Percentiles rank a stretch among this genome's conserved stretches.
Evolutionary conservation across 1,140 invertebrate species (phyloP).

Genomic region (Contarinia nasturtii): DNA sequence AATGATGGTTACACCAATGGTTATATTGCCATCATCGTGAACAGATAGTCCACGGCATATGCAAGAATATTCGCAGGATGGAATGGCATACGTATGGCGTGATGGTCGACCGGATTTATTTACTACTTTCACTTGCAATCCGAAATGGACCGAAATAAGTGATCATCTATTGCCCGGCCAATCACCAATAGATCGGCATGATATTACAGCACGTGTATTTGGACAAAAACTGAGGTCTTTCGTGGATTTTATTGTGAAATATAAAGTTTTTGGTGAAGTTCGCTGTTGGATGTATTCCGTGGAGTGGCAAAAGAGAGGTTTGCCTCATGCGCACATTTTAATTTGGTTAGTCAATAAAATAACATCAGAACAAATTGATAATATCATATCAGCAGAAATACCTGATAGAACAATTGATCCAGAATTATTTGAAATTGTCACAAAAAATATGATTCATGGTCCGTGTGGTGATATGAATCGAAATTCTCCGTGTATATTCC

Average conservation of each 20-base stretch:
- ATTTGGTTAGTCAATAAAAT: neutral
- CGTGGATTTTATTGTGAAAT: slow-evolving; percentile 23
- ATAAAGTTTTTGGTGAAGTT: slow-evolving; percentile 15
- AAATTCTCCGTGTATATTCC: slow-evolving; percentile 14
- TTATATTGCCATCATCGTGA: slow-evolving; percentile 25
- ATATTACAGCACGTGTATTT: slow-evolving; percentile 26
- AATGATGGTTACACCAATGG: too few species aligned
- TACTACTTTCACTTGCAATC: slow-evolving; percentile 28
- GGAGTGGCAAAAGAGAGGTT: too few species aligned
- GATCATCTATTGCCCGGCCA: slow-evolving; percentile 14
- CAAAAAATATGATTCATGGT: slow-evolving; percentile 30
- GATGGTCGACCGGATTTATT: slow-evolving; percentile 24
- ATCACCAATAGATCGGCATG: slow-evolving; percentile 14
- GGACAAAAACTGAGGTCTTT: slow-evolving; percentile 26
- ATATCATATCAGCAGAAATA: slow-evolving; percentile 31
- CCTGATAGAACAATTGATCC: slow-evolving; percentile 25
- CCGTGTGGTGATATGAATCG: slow-evolving; percentile 27
- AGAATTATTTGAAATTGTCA: slow-evolving; percentile 21
- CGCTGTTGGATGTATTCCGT: too few species aligned
- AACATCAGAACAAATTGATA: slow-evolving; percentile 23
- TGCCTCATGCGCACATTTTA: too few species aligned
- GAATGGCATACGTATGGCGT: slow-evolving; percentile 26
- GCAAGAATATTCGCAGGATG: slow-evolving; percentile 28
- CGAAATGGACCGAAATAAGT: slow-evolving; percentile 25
- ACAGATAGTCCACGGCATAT: slow-evolving; percentile 23